phyloP scores from a whole-genome alignment of 2,888 invertebrate species.

The Pimpla rufipes region DNA sequence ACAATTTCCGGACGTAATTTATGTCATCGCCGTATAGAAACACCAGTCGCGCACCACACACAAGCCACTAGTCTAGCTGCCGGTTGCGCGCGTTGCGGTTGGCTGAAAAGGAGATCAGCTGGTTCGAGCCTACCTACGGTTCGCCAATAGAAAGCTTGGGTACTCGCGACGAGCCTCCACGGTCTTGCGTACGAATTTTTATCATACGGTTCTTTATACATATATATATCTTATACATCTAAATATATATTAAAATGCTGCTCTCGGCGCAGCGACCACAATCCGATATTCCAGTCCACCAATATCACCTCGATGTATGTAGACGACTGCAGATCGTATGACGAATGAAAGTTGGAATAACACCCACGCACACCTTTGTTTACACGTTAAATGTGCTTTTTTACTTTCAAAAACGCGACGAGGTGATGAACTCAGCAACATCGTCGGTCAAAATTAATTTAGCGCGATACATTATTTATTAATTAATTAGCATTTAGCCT shows the following conservation, averaged over 20 bases:
- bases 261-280: neutral
- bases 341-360: neutral
- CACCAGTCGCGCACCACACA: too few relatives aligned
- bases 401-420: too few relatives aligned
- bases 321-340: neutral
- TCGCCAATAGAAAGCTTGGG: slow-evolving; percentile 40
- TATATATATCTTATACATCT: neutral
- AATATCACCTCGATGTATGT: neutral
- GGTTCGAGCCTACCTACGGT: slow-evolving; percentile 24
- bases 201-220: neutral
- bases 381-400: neutral
- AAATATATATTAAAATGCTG: neutral
- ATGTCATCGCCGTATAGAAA: neutral
- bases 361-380: neutral
- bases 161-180: slow-evolving; percentile 39
- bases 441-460: too few relatives aligned
- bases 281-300: neutral
- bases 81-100: neutral
- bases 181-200: neutral
- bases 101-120: slow-evolving; percentile 20
- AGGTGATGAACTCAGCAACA: too few relatives aligned
- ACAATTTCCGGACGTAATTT: neutral
- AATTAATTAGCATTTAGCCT: too few relatives aligned
- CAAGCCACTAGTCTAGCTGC: too few relatives aligned
- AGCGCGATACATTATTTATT: too few relatives aligned